These are phyloP conservation scores for Poecilia wingei DNA, from an alignment of 2,797 vertebrate genomes.

Conservation along the genomic window DNA sequence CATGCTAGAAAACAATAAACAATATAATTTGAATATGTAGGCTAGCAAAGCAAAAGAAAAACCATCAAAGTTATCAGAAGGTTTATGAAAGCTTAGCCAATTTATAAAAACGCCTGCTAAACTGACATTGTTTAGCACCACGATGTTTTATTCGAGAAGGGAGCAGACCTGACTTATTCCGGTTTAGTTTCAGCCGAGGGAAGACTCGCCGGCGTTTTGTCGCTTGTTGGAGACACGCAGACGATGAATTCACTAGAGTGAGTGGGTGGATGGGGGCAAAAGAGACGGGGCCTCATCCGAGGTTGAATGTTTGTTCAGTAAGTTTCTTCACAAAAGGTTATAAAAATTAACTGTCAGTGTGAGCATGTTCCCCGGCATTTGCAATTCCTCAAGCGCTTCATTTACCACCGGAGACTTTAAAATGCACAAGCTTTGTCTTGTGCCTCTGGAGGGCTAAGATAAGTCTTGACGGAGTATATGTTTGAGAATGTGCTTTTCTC, in stretches of 20 bases:
- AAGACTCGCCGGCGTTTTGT: conserved; percentile 50
- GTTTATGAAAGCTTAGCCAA: background rate
- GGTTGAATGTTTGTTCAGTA: conserved; percentile 67
- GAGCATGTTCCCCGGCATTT: conserved; percentile 70
- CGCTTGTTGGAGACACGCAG: conserved; percentile 58
- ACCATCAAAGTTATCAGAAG: conserved; percentile 1
- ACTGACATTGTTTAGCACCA: conserved; percentile 7
- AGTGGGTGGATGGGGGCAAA: conserved; percentile 55
- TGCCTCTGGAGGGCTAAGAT: conserved; percentile 78
- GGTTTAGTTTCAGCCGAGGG: conserved; percentile 28
- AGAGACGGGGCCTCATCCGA: conserved; percentile 56
- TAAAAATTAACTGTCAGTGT: conserved; percentile 76
- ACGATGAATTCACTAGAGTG: conserved; percentile 50
- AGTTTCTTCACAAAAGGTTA: conserved; percentile 74
- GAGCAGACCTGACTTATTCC: conserved; percentile 30
- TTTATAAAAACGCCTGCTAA: conserved; percentile 11
- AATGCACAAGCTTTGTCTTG: conserved; percentile 78
- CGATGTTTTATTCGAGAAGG: background rate
- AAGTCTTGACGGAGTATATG: conserved; percentile 77
- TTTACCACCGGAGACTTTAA: conserved; percentile 77
- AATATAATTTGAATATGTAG: background rate
- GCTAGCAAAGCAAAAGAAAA: conserved; percentile 10
- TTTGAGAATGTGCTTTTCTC: conserved; percentile 70
- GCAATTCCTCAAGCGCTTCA: conserved; percentile 79
- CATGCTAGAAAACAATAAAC: background rate